Evolutionary conservation across 2,113 vertebrate genomes (phyloP), one percentile per base, ranked within the genome.

Genomic region (Mungos mungo): DNA sequence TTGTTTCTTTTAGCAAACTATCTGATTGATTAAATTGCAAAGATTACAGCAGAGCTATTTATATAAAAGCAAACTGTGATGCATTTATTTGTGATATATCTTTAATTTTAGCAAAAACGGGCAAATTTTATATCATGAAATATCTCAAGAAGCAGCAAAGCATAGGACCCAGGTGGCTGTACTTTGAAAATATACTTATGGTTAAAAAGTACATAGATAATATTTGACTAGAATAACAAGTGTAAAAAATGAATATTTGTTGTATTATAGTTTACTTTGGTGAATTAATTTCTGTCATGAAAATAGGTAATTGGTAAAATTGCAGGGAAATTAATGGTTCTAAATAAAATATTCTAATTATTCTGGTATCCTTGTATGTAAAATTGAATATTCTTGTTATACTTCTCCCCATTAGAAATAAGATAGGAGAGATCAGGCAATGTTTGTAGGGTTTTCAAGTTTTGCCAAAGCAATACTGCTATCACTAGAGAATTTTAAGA

Each of bases 121-220:
- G 8, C 4, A 65, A 96, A 94, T 74, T 91, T 0, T 95, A 52
- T 7, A 66, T 19, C 10, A 95, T 88, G 18, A 96, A 87, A 38
- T 35, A 81, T 83, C 45, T 90, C 52, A 72, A 92, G 38, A 54
- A 94, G 33, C 31, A 33, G 47, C 5, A 95, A 81, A 35, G 92
- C 60, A 38, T 8, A 95, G 90, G 93, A 69, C 0, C 35, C 74
- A 93, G 87, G 31, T 1, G 96, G 18, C 7, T 12, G 0, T 31
- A 80, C 57, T 81, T 97, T 68, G 92, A 95, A 96, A 90, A 94
- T 72, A 33, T 65, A 0, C 1, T 21, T 92, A 31, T 8, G 11
- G 3, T 65, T 97, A 94, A 72, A 97, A 38, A 92, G 79, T 90
- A 81, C 41, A 77, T 96, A 88, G 1, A 71, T 87, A 96, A 38